Percentiles rank a stretch among this genome's conserved stretches.
These are phyloP conservation scores for Labeo calbasu DNA, from an alignment of 2,797 vertebrate genomes.

Conservation along the genomic window DNA sequence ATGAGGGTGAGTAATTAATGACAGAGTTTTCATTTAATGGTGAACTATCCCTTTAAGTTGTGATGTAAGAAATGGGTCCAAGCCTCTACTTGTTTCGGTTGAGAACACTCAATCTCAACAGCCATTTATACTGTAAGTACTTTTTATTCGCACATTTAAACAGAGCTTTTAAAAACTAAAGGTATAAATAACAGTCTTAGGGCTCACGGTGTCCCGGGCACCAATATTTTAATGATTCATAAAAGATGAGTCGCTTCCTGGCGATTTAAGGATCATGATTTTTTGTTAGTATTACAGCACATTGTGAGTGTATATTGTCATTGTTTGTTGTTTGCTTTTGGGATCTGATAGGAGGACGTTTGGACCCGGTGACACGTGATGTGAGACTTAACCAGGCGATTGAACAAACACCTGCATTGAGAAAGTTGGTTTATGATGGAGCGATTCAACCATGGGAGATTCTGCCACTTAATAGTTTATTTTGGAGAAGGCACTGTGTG, in stretches of 20 bases:
- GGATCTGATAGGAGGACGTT: background rate
- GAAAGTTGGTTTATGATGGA: background rate
- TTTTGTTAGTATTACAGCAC: no score
- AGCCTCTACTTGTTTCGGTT: background rate
- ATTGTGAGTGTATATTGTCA: no score
- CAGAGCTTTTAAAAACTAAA: background rate
- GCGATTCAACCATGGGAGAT: background rate
- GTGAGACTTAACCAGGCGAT: background rate
- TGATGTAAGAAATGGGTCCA: background rate
- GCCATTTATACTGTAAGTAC: no score
- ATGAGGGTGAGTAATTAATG: no score
- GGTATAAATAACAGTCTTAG: background rate
- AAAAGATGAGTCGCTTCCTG: background rate
- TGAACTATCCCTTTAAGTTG: background rate
- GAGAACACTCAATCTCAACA: background rate
- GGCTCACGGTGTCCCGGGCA: background rate
- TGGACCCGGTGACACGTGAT: background rate
- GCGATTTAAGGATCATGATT: no score
- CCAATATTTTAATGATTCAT: background rate
- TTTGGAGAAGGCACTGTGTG: constrained; percentile 66
- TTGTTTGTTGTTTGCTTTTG: background rate
- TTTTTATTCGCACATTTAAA: background rate
- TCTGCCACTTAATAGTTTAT: constrained; percentile 63
- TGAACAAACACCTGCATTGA: background rate
- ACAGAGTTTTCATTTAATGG: no score